Conservation (phyloP, 1,140 invertebrate species). For the Phenacoccus solenopsis region DNA sequence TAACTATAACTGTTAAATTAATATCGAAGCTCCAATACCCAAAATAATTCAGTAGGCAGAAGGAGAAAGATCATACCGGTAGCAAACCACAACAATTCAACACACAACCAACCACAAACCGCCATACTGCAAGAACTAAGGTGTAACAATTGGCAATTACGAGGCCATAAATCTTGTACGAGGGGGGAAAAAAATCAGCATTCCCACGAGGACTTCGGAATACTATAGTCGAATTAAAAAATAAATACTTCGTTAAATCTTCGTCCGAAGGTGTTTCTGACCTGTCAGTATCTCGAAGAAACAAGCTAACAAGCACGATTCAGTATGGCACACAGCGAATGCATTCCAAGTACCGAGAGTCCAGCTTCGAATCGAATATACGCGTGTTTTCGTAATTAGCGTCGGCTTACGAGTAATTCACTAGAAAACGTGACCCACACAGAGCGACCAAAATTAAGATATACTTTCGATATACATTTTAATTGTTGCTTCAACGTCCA, state of each 20-base stretch:
- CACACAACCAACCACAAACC: too few relatives aligned
- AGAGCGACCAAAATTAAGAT: background rate
- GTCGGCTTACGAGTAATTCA: background rate
- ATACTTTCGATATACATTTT: background rate
- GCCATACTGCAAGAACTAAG: too few relatives aligned
- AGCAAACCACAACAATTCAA: too few relatives aligned
- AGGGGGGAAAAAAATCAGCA: background rate
- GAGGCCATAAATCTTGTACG: background rate
- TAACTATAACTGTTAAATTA: too few relatives aligned
- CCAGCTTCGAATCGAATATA: background rate
- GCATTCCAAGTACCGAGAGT: background rate
- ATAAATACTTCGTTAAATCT: background rate
- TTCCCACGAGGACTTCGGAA: background rate
- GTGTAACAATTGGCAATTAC: background rate
- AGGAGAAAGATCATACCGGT: too few relatives aligned
- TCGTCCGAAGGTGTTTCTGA: background rate
- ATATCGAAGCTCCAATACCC: too few relatives aligned
- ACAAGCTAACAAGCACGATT: background rate
- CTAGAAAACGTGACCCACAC: background rate
- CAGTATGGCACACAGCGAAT: background rate
- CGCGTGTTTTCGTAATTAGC: background rate
- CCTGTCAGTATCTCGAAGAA: background rate
- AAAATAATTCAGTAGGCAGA: too few relatives aligned
- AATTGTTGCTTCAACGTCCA: background rate
- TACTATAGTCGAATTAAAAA: too few relatives aligned